Evolutionary conservation across 2,888 invertebrate species (phyloP).

Genomic region (Flabesymbios commensalis): DNA sequence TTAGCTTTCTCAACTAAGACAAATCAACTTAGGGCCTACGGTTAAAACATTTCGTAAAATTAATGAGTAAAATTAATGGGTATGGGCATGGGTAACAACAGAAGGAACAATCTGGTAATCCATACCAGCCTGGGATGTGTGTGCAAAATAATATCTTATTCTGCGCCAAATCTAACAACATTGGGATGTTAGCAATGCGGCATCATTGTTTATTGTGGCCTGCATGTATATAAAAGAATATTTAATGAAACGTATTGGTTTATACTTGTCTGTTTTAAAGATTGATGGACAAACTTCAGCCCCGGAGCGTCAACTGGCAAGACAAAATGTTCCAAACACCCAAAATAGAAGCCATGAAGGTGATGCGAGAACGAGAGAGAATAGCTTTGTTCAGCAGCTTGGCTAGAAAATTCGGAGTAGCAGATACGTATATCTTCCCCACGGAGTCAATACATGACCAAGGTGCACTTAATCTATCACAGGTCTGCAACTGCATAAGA

Average conservation of each 20-base stretch:
- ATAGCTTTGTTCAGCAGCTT: conserved; percentile 32
- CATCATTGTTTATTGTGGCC: no score
- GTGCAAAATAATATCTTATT: no score
- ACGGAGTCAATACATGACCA: conserved; percentile 35
- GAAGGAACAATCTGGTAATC: no score
- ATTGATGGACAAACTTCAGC: conserved; percentile 30
- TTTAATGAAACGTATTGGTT: not conserved
- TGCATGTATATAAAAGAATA: not conserved
- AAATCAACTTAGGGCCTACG: no score
- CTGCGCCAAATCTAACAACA: no score
- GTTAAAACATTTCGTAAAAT: no score
- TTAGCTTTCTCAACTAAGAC: no score
- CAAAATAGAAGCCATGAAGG: conserved; percentile 35
- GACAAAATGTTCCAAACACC: conserved; percentile 33
- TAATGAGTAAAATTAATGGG: no score
- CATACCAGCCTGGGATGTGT: no score
- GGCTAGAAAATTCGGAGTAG: conserved; percentile 31
- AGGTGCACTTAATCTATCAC: conserved; percentile 34
- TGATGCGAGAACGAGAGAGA: conserved; percentile 33
- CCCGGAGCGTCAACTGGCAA: conserved; percentile 33
- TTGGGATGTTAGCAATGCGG: no score
- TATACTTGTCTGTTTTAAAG: conserved; percentile 8
- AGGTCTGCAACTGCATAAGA: conserved; percentile 34
- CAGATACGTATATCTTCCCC: conserved; percentile 34
- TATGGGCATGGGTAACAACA: no score